Percentiles rank a stretch among this genome's conserved stretches.
Conservation (phyloP, 2,888 invertebrate species). For the Stegana nigrithorax region DNA sequence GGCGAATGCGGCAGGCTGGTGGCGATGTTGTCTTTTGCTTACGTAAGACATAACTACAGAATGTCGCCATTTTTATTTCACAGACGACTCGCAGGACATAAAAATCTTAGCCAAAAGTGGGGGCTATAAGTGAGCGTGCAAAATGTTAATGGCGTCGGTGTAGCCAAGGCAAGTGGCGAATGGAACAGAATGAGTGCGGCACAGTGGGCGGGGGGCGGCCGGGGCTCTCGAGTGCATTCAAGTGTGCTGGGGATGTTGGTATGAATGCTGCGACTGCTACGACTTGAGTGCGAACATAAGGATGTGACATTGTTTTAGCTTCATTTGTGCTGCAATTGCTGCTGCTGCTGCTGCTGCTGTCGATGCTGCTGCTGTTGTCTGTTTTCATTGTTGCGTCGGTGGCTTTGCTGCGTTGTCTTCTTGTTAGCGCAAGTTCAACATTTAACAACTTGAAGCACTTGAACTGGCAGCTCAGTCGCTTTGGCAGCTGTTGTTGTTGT, state of each 20-base stretch:
- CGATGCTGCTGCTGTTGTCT: conserved; percentile 15
- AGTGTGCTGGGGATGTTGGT: conserved; percentile 23
- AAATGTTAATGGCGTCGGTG: conserved; percentile 52
- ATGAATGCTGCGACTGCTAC: neutral
- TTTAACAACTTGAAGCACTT: conserved; percentile 11
- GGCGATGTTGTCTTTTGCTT: neutral
- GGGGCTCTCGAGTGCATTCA: conserved; percentile 56
- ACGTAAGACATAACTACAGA: neutral
- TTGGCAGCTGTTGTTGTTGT: neutral
- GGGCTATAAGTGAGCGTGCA: conserved; percentile 45
- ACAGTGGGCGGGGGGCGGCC: conserved; percentile 30
- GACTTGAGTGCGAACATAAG: conserved; percentile 38
- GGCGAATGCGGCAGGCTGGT: neutral
- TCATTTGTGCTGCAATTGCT: conserved; percentile 21
- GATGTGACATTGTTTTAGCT: conserved; percentile 33
- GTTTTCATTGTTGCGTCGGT: neutral
- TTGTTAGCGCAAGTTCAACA: neutral
- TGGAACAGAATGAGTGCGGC: neutral
- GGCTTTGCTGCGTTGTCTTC: conserved; percentile 20
- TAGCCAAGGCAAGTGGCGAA: neutral
- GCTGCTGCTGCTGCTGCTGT: conserved; percentile 9
- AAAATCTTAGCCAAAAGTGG: neutral
- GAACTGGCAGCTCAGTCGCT: too few species aligned
- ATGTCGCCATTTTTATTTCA: conserved; percentile 15
- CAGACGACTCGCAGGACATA: neutral